Conservation (phyloP, 2,113 vertebrate species). For the Podocnemis expansa region DNA sequence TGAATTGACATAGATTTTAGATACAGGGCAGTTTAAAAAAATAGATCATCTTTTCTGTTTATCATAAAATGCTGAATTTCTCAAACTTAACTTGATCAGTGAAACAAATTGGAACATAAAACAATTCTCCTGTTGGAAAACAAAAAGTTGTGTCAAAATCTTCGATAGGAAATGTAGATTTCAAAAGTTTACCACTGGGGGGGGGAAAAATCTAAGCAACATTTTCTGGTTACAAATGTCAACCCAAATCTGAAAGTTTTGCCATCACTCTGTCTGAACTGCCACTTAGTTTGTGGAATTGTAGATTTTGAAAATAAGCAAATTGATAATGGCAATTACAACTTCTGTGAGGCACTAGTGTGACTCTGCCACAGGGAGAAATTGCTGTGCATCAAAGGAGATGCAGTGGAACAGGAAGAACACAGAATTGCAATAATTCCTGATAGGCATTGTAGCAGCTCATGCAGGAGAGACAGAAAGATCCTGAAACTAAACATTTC, state of each 20-base stretch:
- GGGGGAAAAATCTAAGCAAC: conserved; percentile 9
- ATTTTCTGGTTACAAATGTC: neutral
- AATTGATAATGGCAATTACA: neutral
- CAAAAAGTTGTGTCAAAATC: neutral
- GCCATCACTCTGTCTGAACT: conserved; percentile 14
- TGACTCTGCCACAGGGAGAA: neutral
- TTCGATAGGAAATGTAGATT: neutral
- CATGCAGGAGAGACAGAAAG: neutral
- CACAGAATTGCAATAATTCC: neutral
- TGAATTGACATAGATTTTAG: neutral
- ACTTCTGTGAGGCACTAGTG: neutral
- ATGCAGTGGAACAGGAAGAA: neutral
- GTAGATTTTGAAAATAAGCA: neutral
- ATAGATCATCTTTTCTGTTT: neutral
- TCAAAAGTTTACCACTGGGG: conserved; percentile 1
- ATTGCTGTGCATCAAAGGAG: neutral
- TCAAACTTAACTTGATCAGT: conserved; percentile 43
- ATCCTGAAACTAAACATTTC: neutral
- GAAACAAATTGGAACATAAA: conserved; percentile 16
- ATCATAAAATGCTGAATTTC: neutral
- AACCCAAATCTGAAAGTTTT: neutral
- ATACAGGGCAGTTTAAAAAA: conserved; percentile 11
- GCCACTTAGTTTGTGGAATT: neutral
- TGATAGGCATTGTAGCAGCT: neutral
- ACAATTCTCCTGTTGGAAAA: conserved; percentile 7